A percentile compares a stretch with the other conserved stretches of the same genome.
These are phyloP conservation scores for Oxystoma pomonae DNA, from an alignment of 2,888 invertebrate genomes.

Conservation along the genomic window DNA sequence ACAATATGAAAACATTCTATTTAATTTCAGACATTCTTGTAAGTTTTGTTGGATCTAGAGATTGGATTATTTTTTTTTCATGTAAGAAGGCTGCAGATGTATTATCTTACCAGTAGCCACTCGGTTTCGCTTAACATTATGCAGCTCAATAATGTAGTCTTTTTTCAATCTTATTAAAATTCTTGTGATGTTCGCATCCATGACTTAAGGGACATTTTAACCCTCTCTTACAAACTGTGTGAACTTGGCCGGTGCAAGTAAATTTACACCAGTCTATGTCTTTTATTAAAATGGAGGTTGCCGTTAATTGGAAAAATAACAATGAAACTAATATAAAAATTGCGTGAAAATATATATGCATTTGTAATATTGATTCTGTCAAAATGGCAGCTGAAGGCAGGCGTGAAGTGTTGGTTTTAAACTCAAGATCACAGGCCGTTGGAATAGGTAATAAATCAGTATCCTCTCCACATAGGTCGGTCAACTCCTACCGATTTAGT, in stretches of 20 bases:
- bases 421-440: too few relatives aligned
- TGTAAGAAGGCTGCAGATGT: too few relatives aligned
- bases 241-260: slow-evolving; percentile 1
- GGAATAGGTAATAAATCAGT: too few relatives aligned
- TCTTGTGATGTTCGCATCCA: slow-evolving; percentile 5
- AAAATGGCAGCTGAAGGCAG: not conserved
- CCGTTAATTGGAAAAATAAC: too few relatives aligned
- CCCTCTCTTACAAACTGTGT: slow-evolving; percentile 17
- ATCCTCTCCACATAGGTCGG: too few relatives aligned
- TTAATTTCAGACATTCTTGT: too few relatives aligned
- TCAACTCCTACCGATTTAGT: too few relatives aligned
- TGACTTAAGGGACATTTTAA: slow-evolving; percentile 1
- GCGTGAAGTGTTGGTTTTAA: too few relatives aligned
- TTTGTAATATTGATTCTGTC: not conserved
- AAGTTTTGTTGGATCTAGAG: too few relatives aligned
- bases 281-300: slow-evolving; percentile 8
- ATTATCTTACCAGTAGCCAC: slow-evolving; percentile 13
- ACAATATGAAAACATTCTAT: too few relatives aligned
- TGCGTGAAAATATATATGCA: not conserved
- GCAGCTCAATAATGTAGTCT: slow-evolving; percentile 15
- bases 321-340: not conserved
- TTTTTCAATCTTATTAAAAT: slow-evolving; percentile 11
- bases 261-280: slow-evolving; percentile 13
- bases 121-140: slow-evolving; percentile 12
- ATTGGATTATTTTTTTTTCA: too few relatives aligned